Evolutionary conservation across 2,888 invertebrate genomes (phyloP).

Genomic region (Rutpela maculata): DNA sequence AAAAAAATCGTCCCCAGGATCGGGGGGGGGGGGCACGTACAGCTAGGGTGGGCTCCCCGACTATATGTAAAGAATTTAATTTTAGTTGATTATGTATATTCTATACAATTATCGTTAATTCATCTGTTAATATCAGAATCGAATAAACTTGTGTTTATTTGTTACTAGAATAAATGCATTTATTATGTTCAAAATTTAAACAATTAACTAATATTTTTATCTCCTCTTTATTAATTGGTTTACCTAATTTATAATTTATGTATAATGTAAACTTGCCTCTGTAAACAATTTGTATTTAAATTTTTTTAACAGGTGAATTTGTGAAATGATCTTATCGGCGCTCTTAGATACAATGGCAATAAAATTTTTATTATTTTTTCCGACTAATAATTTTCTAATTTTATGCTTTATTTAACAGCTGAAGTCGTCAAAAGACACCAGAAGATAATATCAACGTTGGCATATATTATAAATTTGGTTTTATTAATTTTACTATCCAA

Average conservation of each 20-base stretch:
- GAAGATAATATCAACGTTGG: slow-evolving; percentile 4
- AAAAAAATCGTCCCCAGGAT: no score
- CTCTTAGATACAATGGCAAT: slow-evolving; percentile 23
- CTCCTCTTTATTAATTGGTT: background rate
- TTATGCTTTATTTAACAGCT: slow-evolving; percentile 35
- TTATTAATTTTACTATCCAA: slow-evolving; percentile 8
- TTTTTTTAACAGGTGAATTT: slow-evolving; percentile 31
- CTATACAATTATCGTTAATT: no score
- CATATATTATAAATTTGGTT: background rate
- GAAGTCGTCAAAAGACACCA: slow-evolving; percentile 18
- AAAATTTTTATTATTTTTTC: slow-evolving; percentile 32
- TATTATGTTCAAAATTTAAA: background rate
- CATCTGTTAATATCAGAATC: background rate
- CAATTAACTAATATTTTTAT: background rate
- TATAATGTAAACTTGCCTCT: background rate
- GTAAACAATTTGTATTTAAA: slow-evolving; percentile 30
- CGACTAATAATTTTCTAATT: slow-evolving; percentile 27
- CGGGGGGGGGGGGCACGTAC: no score
- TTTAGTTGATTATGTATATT: no score
- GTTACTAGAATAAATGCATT: background rate
- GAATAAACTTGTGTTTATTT: background rate
- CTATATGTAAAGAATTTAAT: no score
- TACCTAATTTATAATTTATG: no score
- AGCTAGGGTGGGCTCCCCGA: no score
- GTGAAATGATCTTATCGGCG: slow-evolving; percentile 26